Conservation (phyloP, 64 coral and sea anemone species). For the Montipora cactus region DNA sequence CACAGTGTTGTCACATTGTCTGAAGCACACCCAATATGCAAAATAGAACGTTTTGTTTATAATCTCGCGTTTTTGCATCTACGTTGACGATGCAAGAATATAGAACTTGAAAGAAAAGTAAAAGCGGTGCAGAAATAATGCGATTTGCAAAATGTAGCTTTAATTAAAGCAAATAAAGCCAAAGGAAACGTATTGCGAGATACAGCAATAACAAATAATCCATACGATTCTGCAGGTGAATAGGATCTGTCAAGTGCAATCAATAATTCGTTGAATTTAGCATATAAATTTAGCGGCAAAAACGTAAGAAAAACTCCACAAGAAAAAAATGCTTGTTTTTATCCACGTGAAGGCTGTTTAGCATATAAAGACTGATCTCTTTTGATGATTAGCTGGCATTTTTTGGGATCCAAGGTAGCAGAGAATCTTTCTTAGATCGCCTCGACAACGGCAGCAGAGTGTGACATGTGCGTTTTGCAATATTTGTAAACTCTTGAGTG, state of each 20-base stretch:
- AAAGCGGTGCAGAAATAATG: background rate
- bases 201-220: background rate
- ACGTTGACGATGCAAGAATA: conserved; percentile 42
- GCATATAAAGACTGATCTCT: background rate
- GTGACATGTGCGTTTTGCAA: conserved; percentile 25
- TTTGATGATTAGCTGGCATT: background rate
- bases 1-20: conserved; percentile 78
- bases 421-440: background rate
- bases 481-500: conserved; percentile 22
- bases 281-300: conserved; percentile 24
- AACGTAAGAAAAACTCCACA: conserved; percentile 4
- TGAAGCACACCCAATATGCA: conserved; percentile 98
- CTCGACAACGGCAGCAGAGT: conserved; percentile 12
- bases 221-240: conserved; percentile 38
- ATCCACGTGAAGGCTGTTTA: background rate
- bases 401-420: background rate
- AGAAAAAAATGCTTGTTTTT: background rate
- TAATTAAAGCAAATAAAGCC: background rate
- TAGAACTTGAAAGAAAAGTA: conserved; percentile 6
- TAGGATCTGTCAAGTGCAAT: conserved; percentile 24
- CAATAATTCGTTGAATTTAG: conserved; percentile 46
- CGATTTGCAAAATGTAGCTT: background rate
- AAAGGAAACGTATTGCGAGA: background rate
- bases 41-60: conserved; percentile 89
- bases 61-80: conserved; percentile 78